These are phyloP conservation scores for Cremastobaeus sp. DNA, from an alignment of 2,888 invertebrate species.

Conservation along the genomic window DNA sequence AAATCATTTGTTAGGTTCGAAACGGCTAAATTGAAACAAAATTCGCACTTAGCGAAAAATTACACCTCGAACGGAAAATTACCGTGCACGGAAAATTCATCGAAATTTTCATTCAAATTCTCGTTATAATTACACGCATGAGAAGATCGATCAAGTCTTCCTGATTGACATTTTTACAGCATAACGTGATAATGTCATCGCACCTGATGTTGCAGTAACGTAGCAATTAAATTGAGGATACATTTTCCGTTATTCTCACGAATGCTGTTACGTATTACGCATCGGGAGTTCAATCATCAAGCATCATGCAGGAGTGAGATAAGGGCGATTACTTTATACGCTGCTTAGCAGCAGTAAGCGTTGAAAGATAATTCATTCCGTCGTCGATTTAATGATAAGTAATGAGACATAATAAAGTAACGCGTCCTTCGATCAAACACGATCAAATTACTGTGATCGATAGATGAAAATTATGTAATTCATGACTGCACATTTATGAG, in stretches of 20 bases:
- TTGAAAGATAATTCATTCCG: constrained; percentile 51
- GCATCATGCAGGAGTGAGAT: constrained; percentile 39
- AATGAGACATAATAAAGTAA: constrained; percentile 58
- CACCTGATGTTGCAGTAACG: constrained; percentile 31
- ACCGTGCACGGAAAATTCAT: not conserved
- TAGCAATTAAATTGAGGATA: constrained; percentile 21
- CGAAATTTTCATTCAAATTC: constrained; percentile 6
- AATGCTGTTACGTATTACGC: constrained; percentile 1
- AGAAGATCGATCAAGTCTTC: too few species aligned
- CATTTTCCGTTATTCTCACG: constrained; percentile 34
- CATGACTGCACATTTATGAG: constrained; percentile 32
- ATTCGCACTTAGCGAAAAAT: too few species aligned
- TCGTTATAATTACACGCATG: too few species aligned
- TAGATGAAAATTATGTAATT: constrained; percentile 47
- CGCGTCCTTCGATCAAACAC: constrained; percentile 57
- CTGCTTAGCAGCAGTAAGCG: constrained; percentile 33
- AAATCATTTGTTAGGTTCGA: too few species aligned
- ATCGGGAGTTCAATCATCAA: constrained; percentile 16
- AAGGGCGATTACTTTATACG: constrained; percentile 50
- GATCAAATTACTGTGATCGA: constrained; percentile 57
- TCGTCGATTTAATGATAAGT: constrained; percentile 53
- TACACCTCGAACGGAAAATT: too few species aligned
- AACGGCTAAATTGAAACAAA: too few species aligned
- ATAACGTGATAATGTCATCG: constrained; percentile 45
- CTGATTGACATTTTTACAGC: constrained; percentile 10